Percentiles rank a stretch among this genome's conserved stretches.
phyloP scores from a whole-genome alignment of 2,888 invertebrate genomes.

The Sesia bembeciformis region DNA sequence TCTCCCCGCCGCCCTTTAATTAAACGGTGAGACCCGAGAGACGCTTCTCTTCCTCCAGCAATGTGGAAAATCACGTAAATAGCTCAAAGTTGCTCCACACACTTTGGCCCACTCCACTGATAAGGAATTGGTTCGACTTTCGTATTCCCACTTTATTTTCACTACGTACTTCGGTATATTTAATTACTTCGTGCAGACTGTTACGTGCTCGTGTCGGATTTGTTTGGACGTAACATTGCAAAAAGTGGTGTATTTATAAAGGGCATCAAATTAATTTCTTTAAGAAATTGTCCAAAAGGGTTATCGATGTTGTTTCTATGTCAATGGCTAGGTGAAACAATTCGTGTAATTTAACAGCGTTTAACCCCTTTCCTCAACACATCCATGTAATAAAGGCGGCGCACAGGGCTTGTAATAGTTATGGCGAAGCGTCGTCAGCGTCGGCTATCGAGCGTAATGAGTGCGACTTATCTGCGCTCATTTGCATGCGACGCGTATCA shows the following conservation, averaged over 20 bases:
- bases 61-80: slow-evolving; percentile 69
- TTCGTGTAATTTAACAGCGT: slow-evolving; percentile 58
- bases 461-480: slow-evolving; percentile 62
- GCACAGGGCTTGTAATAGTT: slow-evolving; percentile 49
- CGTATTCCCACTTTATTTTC: background rate
- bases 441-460: slow-evolving; percentile 58
- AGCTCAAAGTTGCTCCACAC: slow-evolving; percentile 45
- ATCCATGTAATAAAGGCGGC: slow-evolving; percentile 57
- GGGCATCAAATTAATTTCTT: no score
- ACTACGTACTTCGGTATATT: background rate
- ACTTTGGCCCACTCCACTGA: slow-evolving; percentile 30
- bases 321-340: slow-evolving; percentile 56
- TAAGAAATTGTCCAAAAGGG: no score
- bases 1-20: slow-evolving; percentile 68
- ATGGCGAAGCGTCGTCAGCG: slow-evolving; percentile 37
- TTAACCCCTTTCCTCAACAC: slow-evolving; percentile 58
- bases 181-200: background rate
- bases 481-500: slow-evolving; percentile 62
- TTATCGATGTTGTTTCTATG: slow-evolving; percentile 28
- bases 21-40: slow-evolving; percentile 72
- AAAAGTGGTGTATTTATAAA: no score
- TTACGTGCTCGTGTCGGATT: slow-evolving; percentile 1
- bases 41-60: slow-evolving; percentile 57
- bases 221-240: no score
- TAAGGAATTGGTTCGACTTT: slow-evolving; percentile 23